These are phyloP conservation scores for Lepeophtheirus nordmannii DNA, from an alignment of 2,888 invertebrate species.

Conservation along the genomic window DNA sequence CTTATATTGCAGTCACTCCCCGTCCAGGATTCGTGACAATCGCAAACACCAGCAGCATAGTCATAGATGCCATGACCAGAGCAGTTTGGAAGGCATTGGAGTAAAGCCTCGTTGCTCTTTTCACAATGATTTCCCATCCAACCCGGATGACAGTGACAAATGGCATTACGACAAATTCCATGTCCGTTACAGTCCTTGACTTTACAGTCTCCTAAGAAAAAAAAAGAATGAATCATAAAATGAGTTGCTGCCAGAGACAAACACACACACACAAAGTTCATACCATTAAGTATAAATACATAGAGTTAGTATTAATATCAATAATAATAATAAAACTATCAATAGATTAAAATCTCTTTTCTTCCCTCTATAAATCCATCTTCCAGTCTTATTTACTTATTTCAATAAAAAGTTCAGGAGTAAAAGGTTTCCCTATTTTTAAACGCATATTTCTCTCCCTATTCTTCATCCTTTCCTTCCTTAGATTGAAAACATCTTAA, in stretches of 20 bases:
- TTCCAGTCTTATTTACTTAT: no score
- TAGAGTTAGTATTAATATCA: no score
- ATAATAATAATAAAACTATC: no score
- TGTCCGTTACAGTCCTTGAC: conserved; percentile 86
- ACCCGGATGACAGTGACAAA: conserved; percentile 87
- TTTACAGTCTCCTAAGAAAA: conserved; percentile 59
- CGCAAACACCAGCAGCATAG: conserved; percentile 74
- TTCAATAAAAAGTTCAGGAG: no score
- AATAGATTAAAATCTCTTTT: no score
- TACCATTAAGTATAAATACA: no score
- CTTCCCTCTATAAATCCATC: no score
- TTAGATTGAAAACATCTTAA: no score
- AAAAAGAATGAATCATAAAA: conserved; percentile 25
- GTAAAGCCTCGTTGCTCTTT: conserved; percentile 73
- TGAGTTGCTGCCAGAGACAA: neutral
- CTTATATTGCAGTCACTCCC: conserved; percentile 92
- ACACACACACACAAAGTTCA: no score
- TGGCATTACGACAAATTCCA: conserved; percentile 82
- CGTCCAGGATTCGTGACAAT: conserved; percentile 80
- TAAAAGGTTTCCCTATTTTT: no score
- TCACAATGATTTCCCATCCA: conserved; percentile 87
- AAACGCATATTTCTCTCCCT: no score
- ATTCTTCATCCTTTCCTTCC: no score
- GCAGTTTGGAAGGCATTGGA: conserved; percentile 80
- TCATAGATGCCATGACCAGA: conserved; percentile 79